phyloP scores from a whole-genome alignment of 2,888 invertebrate species.

The Rotaria sp. region DNA sequence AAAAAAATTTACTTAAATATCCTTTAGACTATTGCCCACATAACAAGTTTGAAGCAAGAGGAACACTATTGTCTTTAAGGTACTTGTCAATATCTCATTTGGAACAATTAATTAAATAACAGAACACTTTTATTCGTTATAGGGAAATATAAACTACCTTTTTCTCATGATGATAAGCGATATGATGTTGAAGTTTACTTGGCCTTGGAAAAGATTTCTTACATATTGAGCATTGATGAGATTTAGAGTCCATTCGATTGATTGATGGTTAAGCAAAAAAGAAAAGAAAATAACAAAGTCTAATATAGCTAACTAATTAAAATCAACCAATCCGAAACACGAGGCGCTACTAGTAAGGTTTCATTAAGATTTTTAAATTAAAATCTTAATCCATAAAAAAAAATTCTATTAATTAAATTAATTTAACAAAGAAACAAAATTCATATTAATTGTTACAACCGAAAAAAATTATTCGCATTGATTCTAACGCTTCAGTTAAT shows the following conservation, averaged over 20 bases:
- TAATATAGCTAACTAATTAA: neutral
- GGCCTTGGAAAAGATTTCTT: neutral
- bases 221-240: conserved; percentile 1
- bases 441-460: neutral
- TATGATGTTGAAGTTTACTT: conserved; percentile 19
- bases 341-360: neutral
- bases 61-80: too few relatives aligned
- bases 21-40: too few relatives aligned
- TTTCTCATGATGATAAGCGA: conserved; percentile 14
- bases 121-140: too few relatives aligned
- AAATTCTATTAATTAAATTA: neutral
- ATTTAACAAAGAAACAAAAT: neutral
- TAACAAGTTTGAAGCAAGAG: too few relatives aligned
- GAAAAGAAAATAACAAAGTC: neutral
- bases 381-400: neutral
- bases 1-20: too few relatives aligned
- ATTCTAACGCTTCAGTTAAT: neutral
- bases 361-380: neutral
- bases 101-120: too few relatives aligned
- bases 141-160: neutral
- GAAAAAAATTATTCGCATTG: neutral
- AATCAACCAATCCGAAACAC: neutral
- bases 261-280: neutral
- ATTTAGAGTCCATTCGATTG: neutral
- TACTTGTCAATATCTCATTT: too few relatives aligned